phyloP scores from a whole-genome alignment of 1,140 invertebrate species.

The Mycetomoellerius zeteki region DNA sequence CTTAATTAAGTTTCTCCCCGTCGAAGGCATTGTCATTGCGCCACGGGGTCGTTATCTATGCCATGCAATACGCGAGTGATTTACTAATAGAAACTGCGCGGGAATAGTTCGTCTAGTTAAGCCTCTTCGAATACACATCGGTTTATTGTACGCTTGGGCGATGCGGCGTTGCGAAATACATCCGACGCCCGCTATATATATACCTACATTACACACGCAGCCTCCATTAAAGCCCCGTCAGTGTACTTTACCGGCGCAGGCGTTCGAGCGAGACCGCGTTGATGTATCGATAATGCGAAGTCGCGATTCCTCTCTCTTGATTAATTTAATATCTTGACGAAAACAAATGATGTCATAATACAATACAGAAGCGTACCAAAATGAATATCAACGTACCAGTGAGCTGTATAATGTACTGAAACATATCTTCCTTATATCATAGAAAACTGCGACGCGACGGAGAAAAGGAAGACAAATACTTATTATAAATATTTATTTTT shows the following conservation, averaged over 20 bases:
- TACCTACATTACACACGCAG: slow-evolving; percentile 4
- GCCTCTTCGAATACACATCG: slow-evolving; percentile 76
- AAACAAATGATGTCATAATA: slow-evolving; percentile 1
- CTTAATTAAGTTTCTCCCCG: slow-evolving; percentile 81
- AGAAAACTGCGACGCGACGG: no score
- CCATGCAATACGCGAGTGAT: slow-evolving; percentile 79
- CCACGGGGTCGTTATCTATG: slow-evolving; percentile 78
- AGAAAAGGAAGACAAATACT: no score
- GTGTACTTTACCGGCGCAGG: slow-evolving; percentile 60
- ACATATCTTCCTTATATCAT: no score
- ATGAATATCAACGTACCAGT: background rate
- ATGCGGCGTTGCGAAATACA: slow-evolving; percentile 67
- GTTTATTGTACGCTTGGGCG: slow-evolving; percentile 73
- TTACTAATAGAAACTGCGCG: slow-evolving; percentile 83
- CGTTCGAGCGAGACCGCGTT: slow-evolving; percentile 56
- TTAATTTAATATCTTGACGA: slow-evolving; percentile 55
- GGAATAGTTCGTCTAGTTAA: slow-evolving; percentile 80
- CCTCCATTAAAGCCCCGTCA: slow-evolving; percentile 69
- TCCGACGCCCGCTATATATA: slow-evolving; percentile 45
- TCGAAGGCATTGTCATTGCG: slow-evolving; percentile 78
- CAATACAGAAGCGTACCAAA: background rate
- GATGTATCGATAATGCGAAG: slow-evolving; percentile 67
- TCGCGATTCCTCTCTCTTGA: slow-evolving; percentile 54
- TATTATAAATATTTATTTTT: no score
- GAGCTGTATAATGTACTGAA: no score